Percentiles rank a stretch among this genome's conserved stretches.
Evolutionary conservation across 2,797 vertebrate genomes (phyloP).

Genomic region (Nasua narica): DNA sequence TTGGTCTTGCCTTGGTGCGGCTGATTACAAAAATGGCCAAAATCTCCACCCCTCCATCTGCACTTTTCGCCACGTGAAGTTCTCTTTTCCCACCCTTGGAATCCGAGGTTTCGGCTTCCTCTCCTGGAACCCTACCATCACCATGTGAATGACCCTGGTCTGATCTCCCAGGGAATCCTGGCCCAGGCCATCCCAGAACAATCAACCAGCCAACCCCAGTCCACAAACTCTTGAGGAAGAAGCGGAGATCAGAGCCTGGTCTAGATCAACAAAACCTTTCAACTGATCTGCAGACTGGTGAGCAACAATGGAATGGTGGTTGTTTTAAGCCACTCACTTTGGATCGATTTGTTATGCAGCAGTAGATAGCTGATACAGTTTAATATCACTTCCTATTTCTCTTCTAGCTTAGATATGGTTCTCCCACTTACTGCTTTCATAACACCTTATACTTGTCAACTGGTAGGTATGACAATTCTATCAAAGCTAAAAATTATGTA

Average conservation of each 20-base stretch:
- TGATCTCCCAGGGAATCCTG: background rate
- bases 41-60: background rate
- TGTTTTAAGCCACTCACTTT: background rate
- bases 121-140: background rate
- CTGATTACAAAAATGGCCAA: background rate
- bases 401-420: background rate
- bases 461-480: background rate
- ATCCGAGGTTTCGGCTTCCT: background rate
- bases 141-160: background rate
- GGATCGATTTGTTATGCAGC: background rate
- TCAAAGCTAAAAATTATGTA: background rate
- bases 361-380: background rate
- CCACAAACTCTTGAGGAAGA: background rate
- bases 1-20: background rate
- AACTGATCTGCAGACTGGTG: background rate
- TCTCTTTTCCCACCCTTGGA: background rate
- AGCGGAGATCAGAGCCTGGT: background rate
- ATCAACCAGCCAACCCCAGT: background rate
- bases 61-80: background rate
- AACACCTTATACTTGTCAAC: background rate
- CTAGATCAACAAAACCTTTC: background rate
- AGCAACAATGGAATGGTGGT: background rate
- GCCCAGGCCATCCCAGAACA: background rate
- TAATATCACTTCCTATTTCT: background rate
- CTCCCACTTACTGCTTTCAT: background rate